Percentiles rank a stretch among this genome's conserved stretches.
Evolutionary conservation across 2,113 vertebrate genomes (phyloP).

Genomic region (Colinus virginianus): DNA sequence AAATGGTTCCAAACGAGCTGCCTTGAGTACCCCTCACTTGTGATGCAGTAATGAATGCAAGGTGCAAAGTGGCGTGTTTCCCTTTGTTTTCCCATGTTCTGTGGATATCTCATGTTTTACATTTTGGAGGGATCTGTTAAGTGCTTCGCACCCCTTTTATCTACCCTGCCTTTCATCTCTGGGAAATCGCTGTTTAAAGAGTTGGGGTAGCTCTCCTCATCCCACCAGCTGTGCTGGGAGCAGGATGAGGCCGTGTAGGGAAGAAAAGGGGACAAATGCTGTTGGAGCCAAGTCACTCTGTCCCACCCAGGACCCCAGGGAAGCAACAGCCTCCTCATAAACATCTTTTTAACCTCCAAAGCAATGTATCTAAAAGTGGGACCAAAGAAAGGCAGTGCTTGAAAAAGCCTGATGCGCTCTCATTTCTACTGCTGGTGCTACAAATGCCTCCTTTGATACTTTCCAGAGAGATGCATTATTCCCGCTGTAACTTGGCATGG

Average conservation of each 20-base stretch:
- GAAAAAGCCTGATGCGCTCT: conserved; percentile 14
- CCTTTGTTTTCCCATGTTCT: neutral
- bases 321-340: neutral
- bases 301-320: accelerated
- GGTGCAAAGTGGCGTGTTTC: neutral
- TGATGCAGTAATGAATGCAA: neutral
- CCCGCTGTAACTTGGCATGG: conserved; percentile 34
- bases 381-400: neutral
- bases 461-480: conserved; percentile 35
- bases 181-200: neutral
- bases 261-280: neutral
- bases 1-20: accelerated
- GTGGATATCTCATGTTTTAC: neutral
- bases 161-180: neutral
- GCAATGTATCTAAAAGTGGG: neutral
- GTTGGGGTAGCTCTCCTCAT: neutral
- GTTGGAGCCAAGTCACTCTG: neutral
- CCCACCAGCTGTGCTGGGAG: neutral
- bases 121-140: neutral
- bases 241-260: neutral
- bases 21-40: neutral
- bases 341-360: neutral
- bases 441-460: neutral
- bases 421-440: conserved; percentile 3
- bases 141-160: neutral